Percentiles rank a stretch among this genome's conserved stretches.
phyloP scores from a whole-genome alignment of 2,888 invertebrate species.

The Agriopis marginaria region DNA sequence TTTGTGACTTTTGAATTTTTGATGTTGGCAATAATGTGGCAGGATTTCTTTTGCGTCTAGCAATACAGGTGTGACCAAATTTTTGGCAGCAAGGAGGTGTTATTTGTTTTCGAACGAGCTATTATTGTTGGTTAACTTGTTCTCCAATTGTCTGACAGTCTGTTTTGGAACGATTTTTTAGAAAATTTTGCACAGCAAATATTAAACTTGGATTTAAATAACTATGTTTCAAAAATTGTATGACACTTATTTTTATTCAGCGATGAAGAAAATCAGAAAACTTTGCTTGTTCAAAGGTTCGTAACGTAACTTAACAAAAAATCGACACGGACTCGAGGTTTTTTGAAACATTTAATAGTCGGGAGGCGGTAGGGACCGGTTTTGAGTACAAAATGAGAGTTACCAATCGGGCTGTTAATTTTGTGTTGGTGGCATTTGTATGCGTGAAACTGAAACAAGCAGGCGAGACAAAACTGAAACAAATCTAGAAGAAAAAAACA shows the following conservation, averaged over 20 bases:
- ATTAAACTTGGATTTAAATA: neutral
- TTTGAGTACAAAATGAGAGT: slow-evolving; percentile 63
- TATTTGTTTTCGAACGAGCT: neutral
- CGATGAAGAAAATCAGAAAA: neutral
- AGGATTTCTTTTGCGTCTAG: slow-evolving; percentile 19
- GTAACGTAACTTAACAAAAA: neutral
- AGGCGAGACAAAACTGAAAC: neutral
- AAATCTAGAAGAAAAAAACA: neutral
- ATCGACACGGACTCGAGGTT: neutral
- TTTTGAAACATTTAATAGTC: slow-evolving; percentile 17
- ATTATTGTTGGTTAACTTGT: neutral
- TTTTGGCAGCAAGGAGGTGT: slow-evolving; percentile 3
- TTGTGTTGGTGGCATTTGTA: slow-evolving; percentile 32
- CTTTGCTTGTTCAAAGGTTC: neutral
- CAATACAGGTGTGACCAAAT: slow-evolving; percentile 27
- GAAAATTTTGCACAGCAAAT: neutral
- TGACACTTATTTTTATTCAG: neutral
- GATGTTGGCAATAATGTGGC: slow-evolving; percentile 28
- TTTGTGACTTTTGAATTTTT: slow-evolving; percentile 39
- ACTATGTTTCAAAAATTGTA: neutral
- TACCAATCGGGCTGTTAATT: slow-evolving; percentile 70
- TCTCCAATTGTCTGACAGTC: neutral
- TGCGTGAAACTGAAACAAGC: slow-evolving; percentile 13
- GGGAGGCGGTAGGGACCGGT: slow-evolving; percentile 43
- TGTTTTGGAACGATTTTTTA: neutral